Base-by-base conservation (phyloP, 2,888 invertebrate species). In the Heterodera filipjevi region DNA sequence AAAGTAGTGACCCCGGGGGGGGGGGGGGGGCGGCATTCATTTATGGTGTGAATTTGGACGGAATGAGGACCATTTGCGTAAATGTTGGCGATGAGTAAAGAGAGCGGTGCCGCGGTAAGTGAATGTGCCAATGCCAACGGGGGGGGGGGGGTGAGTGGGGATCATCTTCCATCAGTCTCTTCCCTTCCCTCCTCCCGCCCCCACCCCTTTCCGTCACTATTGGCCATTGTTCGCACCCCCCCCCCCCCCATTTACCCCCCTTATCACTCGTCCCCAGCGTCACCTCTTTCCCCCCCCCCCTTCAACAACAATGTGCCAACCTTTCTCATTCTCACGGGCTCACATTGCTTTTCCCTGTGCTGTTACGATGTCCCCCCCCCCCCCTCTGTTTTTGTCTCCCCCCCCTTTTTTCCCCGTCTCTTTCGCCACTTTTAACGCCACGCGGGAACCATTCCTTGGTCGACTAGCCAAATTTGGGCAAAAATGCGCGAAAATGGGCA, bases 251-350 rank as follows among this genome's bases (percentile, higher is more conserved):
- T n/a, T n/a, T n/a, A n/a, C n/a, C n/a, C n/a, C n/a, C n/a, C n/a
- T n/a, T n/a, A n/a, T n/a, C n/a, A n/a, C n/a, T n/a, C n/a, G n/a
- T n/a, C n/a, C 30, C 66, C 66, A 3, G n/a, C 16, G 3, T 5
- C 66, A 22, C 16, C 66, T 3, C 19, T 33, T 3, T 22, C 68
- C 22, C 68, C 68, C 32, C 27, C 33, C 66, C 32, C 22, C 66
- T 19, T 16, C 66, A 16, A 14, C 66, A 66, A 19, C 66, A 66
- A 3, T 66, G 8, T n/a, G 22, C 27, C 66, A 8, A 32, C 66
- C n/a, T 32, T 66, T n/a, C 66, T 32, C 27, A 66, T 32, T 66
- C 66, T 32, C 66, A 66, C 66, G 66, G 66, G 66, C 5, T 66
- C 66, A 27, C 66, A 66, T 66, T 66, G 30, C 66, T 33, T 68